A percentile compares a stretch with the other conserved stretches of the same genome.
Conservation (phyloP, 23 tunicate genomes). For the Trididemnum clinides region DNA sequence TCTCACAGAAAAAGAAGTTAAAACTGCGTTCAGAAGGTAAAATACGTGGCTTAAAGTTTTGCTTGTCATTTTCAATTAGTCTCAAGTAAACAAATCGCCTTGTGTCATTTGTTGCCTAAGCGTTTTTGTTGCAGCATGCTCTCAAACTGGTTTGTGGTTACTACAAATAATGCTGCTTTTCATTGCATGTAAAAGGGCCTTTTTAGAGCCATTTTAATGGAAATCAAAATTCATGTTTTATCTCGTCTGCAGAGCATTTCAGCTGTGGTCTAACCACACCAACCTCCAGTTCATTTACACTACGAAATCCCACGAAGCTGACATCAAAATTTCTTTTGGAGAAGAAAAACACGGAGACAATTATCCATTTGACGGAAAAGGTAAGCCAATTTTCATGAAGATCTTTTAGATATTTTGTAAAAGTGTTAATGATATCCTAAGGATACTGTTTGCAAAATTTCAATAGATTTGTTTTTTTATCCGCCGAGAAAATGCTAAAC, state of each 20-base stretch:
- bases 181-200: no score
- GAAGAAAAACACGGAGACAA: slow-evolving; percentile 59
- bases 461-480: neutral
- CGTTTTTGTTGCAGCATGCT: no score
- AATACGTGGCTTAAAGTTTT: no score
- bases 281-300: slow-evolving; percentile 40
- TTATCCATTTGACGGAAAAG: slow-evolving; percentile 85
- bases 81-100: no score
- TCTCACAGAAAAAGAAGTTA: slow-evolving; percentile 48
- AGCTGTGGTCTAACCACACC: slow-evolving; percentile 64
- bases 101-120: no score
- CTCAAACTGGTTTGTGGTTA: no score
- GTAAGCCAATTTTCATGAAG: slow-evolving; percentile 14
- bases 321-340: slow-evolving; percentile 71
- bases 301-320: slow-evolving; percentile 28
- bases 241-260: slow-evolving; percentile 72
- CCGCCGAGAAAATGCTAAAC: no score
- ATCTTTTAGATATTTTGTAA: no score
- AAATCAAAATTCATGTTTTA: no score
- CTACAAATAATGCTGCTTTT: no score
- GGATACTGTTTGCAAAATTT: neutral
- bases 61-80: no score
- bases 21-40: slow-evolving; percentile 53
- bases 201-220: no score
- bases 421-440: neutral